Evolutionary conservation across 2,888 invertebrate species (phyloP).

Genomic region (Macaria notata): DNA sequence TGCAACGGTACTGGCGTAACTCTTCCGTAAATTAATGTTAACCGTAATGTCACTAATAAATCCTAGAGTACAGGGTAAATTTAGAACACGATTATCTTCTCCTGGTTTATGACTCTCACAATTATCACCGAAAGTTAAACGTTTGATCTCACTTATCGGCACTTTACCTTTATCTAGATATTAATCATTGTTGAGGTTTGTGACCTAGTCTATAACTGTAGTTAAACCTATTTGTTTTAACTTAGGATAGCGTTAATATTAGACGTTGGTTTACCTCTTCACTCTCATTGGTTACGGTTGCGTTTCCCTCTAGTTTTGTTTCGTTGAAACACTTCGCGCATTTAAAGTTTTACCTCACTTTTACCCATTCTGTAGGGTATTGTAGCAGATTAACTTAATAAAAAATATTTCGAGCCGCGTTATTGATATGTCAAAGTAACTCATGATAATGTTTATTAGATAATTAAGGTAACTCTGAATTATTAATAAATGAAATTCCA

Average conservation of each 20-base stretch:
- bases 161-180: slow-evolving; percentile 68
- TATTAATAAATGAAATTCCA: slow-evolving; percentile 56
- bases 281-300: slow-evolving; percentile 46
- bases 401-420: slow-evolving; percentile 81
- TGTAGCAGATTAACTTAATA: slow-evolving; percentile 71
- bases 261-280: slow-evolving; percentile 54
- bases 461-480: slow-evolving; percentile 76
- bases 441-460: slow-evolving; percentile 78
- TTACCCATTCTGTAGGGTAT: slow-evolving; percentile 75
- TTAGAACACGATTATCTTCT: slow-evolving; percentile 73
- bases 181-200: slow-evolving; percentile 71
- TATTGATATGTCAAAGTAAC: slow-evolving; percentile 81
- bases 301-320: slow-evolving; percentile 41
- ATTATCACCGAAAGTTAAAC: slow-evolving; percentile 71
- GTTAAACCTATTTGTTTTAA: slow-evolving; percentile 55
- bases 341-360: slow-evolving; percentile 59
- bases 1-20: slow-evolving; percentile 37
- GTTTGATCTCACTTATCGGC: slow-evolving; percentile 72
- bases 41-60: slow-evolving; percentile 71
- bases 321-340: slow-evolving; percentile 49
- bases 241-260: slow-evolving; percentile 60
- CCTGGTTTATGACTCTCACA: slow-evolving; percentile 72
- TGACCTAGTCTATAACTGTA: slow-evolving; percentile 64
- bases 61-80: slow-evolving; percentile 81
- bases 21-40: slow-evolving; percentile 57